phyloP scores from a whole-genome alignment of 92 coral and sea anemone genomes.

The Scolanthus callimorphus region DNA sequence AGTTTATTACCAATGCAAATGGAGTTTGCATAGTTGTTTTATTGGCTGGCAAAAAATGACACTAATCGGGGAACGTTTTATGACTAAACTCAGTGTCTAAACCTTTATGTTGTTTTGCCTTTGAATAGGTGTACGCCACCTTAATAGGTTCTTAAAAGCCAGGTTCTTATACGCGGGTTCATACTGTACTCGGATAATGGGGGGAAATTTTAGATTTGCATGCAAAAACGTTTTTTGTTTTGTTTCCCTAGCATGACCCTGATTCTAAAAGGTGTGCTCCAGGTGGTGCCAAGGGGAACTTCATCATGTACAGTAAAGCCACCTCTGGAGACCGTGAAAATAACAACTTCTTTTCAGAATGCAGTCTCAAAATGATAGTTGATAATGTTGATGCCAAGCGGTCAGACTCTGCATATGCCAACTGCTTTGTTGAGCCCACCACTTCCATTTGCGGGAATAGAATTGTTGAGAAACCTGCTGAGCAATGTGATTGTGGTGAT shows the following conservation, averaged over 20 bases:
- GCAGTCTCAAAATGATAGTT: constrained; percentile 72
- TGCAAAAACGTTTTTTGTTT: too few relatives aligned
- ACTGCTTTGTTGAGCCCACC: constrained; percentile 32
- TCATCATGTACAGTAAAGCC: constrained; percentile 91
- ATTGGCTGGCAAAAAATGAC: too few relatives aligned
- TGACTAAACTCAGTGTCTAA: too few relatives aligned
- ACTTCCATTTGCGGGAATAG: constrained; percentile 86
- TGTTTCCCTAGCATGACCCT: constrained; percentile 93
- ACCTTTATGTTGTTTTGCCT: too few relatives aligned
- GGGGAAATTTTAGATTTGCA: too few relatives aligned
- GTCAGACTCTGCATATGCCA: background rate
- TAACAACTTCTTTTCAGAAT: constrained; percentile 78
- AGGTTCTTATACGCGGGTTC: too few relatives aligned
- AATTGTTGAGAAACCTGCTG: constrained; percentile 55
- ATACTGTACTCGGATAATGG: too few relatives aligned
- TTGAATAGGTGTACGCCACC: too few relatives aligned
- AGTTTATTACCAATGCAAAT: too few relatives aligned
- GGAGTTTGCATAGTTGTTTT: too few relatives aligned
- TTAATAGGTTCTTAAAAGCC: too few relatives aligned
- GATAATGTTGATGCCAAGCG: constrained; percentile 68
- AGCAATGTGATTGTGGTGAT: constrained; percentile 91
- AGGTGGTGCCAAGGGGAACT: constrained; percentile 76
- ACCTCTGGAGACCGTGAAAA: constrained; percentile 80
- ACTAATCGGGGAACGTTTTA: too few relatives aligned
- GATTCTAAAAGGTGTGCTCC: constrained; percentile 61